Percentiles rank a stretch among this genome's conserved stretches.
These are phyloP conservation scores for Heliangelus exortis DNA, from an alignment of 2,797 vertebrate genomes.

Conservation along the genomic window DNA sequence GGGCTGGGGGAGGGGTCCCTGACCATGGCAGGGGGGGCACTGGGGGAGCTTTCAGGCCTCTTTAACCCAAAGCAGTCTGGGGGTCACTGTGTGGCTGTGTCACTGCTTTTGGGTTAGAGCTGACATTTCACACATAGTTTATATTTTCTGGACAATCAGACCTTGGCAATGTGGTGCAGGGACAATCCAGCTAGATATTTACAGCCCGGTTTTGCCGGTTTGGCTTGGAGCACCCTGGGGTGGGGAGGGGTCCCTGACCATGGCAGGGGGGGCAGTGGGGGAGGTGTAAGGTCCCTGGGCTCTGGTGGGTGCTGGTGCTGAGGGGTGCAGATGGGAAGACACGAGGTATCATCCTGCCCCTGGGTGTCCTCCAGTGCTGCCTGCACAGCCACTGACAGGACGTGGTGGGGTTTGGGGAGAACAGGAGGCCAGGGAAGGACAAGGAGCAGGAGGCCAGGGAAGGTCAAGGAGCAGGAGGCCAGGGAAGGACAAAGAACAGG, in stretches of 20 bases:
- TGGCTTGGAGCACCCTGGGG: too few species aligned
- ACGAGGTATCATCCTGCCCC: background rate
- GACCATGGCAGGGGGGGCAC: background rate
- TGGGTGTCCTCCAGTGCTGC: background rate
- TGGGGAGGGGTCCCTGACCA: background rate
- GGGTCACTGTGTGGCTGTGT: too few species aligned
- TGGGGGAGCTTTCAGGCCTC: too few species aligned
- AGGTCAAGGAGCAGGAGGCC: too few species aligned
- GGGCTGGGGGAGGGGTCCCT: background rate
- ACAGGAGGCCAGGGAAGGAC: too few species aligned
- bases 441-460: too few species aligned
- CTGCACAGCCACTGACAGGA: accelerated
- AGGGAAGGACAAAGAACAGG: too few species aligned
- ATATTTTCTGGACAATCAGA: background rate
- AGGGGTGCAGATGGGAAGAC: too few species aligned
- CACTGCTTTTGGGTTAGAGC: background rate
- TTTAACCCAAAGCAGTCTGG: too few species aligned
- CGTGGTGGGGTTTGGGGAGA: background rate
- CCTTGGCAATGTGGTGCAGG: background rate
- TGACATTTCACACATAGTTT: background rate
- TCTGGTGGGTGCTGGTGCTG: too few species aligned
- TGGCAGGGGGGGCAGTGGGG: background rate
- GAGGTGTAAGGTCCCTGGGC: too few species aligned
- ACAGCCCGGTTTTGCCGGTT: background rate
- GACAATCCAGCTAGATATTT: background rate